These are phyloP conservation scores for Dione vanillae DNA, from an alignment of 2,888 invertebrate species.

Conservation along the genomic window DNA sequence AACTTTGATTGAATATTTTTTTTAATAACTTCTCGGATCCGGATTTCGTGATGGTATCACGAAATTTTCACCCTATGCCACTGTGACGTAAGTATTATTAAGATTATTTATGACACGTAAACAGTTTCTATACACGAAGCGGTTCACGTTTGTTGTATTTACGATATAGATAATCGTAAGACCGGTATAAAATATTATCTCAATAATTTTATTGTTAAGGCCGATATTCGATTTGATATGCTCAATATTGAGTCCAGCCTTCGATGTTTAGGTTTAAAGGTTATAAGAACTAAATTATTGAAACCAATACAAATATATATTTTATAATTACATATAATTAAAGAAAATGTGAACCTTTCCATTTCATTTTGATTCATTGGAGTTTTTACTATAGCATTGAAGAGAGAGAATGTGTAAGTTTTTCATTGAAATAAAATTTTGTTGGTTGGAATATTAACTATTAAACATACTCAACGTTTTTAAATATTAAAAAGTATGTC, in stretches of 20 bases:
- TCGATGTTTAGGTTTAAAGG: neutral
- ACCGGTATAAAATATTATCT: slow-evolving; percentile 12
- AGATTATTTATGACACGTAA: slow-evolving; percentile 1
- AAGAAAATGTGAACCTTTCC: neutral
- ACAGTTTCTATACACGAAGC: neutral
- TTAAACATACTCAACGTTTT: neutral
- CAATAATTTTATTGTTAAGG: neutral
- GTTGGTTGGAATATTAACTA: neutral
- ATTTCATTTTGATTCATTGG: too few species aligned
- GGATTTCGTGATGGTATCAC: too few species aligned
- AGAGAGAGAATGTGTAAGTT: neutral
- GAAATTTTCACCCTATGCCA: too few species aligned
- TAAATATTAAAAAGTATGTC: neutral
- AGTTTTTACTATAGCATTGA: too few species aligned
- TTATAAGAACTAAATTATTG: neutral
- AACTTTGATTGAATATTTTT: too few species aligned
- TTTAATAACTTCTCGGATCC: too few species aligned
- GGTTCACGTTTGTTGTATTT: slow-evolving; percentile 6
- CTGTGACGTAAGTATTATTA: neutral
- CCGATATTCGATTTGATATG: slow-evolving; percentile 10
- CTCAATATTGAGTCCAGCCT: slow-evolving; percentile 7
- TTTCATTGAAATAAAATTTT: neutral
- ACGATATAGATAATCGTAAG: slow-evolving; percentile 7
- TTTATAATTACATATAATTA: neutral
- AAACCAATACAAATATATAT: neutral